Conservation (phyloP, 2,797 vertebrate species). For the Trachurus trachurus region DNA sequence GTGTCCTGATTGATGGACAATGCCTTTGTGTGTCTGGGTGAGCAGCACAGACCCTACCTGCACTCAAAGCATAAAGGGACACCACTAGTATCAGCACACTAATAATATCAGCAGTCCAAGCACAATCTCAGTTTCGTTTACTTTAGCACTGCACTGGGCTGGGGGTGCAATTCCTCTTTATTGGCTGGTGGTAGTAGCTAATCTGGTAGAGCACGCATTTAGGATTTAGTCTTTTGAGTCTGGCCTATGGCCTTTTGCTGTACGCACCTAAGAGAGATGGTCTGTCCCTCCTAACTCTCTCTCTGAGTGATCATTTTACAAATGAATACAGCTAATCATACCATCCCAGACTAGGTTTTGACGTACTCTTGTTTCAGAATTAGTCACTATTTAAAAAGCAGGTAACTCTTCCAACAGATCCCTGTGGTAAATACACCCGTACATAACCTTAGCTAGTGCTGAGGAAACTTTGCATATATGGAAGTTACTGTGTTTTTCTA, state of each 20-base stretch:
- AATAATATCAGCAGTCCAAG: constrained; percentile 18
- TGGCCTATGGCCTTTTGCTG: no score
- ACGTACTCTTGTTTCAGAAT: no score
- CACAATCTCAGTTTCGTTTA: constrained; percentile 4
- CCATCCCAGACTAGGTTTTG: no score
- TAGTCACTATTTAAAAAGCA: not conserved
- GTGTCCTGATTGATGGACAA: constrained; percentile 56
- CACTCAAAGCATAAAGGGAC: constrained; percentile 30
- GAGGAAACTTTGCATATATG: not conserved
- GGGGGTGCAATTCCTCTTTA: no score
- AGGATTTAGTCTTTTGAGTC: no score
- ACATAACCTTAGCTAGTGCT: not conserved
- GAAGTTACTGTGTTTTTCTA: not conserved
- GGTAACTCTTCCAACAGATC: not conserved
- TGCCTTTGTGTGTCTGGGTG: constrained; percentile 10
- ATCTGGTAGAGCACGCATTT: no score
- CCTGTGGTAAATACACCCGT: not conserved
- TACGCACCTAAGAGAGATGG: no score
- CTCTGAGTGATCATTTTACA: no score
- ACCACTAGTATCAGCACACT: constrained; percentile 12
- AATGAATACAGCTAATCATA: no score
- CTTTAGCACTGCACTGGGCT: not conserved
- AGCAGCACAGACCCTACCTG: not conserved
- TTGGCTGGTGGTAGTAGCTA: no score
- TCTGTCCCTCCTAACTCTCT: no score